Percentiles rank a stretch among this genome's conserved stretches.
Evolutionary conservation across 1,140 invertebrate species (phyloP).

Genomic region (Solenopsis invicta): DNA sequence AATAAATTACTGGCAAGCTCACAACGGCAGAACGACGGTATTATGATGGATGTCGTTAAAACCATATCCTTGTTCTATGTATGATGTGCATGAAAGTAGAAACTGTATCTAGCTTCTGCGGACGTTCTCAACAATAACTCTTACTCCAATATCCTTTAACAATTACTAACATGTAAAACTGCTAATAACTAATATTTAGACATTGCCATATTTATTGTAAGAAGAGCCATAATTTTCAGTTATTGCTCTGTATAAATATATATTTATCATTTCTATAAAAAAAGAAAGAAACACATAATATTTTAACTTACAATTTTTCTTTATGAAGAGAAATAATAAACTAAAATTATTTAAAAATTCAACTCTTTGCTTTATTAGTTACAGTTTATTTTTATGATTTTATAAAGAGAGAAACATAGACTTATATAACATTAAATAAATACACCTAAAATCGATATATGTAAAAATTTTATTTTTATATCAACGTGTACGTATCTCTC

Average conservation of each 20-base stretch:
- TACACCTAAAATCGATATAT: neutral
- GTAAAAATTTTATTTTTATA: slow-evolving; percentile 14
- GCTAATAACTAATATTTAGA: slow-evolving; percentile 12
- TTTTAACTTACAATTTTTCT: neutral
- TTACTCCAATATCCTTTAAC: slow-evolving; percentile 14
- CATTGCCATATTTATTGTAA: neutral
- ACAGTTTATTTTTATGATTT: neutral
- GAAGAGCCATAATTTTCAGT: neutral
- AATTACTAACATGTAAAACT: neutral
- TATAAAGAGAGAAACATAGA: neutral
- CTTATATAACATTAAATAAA: slow-evolving; percentile 8
- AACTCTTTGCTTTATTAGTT: neutral
- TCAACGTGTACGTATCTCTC: neutral
- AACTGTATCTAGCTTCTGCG: neutral
- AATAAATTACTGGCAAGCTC: slow-evolving; percentile 75
- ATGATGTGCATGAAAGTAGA: slow-evolving; percentile 21
- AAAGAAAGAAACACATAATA: neutral
- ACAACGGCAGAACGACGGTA: slow-evolving; percentile 60
- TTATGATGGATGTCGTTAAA: slow-evolving; percentile 83
- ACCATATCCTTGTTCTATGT: slow-evolving; percentile 81
- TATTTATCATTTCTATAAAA: neutral
- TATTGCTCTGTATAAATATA: neutral
- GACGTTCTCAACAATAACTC: slow-evolving; percentile 18
- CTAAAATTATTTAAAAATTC: neutral
- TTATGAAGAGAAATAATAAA: slow-evolving; percentile 2